These are phyloP conservation scores for Hymenochirus boettgeri DNA, from an alignment of 2,113 vertebrate species.

Conservation along the genomic window DNA sequence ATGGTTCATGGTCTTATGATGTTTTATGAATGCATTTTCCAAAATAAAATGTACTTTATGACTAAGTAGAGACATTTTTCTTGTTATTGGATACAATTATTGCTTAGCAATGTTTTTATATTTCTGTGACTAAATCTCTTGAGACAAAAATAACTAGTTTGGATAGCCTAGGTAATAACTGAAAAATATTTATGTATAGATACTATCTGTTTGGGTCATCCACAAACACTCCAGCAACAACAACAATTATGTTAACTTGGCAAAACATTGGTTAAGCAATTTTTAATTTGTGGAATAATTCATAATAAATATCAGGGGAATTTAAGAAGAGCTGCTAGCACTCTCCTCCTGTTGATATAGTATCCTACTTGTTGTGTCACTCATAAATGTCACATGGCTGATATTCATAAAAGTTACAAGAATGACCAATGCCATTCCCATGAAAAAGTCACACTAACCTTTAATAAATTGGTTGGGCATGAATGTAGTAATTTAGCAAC, in stretches of 20 bases:
- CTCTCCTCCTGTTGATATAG: too few relatives aligned
- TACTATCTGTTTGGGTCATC: not conserved
- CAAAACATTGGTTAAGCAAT: too few relatives aligned
- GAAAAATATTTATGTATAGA: not conserved
- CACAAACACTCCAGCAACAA: not conserved
- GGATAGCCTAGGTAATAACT: constrained; percentile 7
- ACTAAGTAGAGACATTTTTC: constrained; percentile 60
- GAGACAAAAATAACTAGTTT: constrained; percentile 1
- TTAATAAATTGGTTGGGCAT: too few relatives aligned
- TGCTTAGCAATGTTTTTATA: constrained; percentile 56
- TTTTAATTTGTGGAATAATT: too few relatives aligned
- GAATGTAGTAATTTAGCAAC: too few relatives aligned
- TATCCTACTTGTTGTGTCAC: too few relatives aligned
- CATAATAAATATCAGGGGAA: too few relatives aligned
- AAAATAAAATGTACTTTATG: constrained; percentile 70
- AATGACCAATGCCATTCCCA: too few relatives aligned
- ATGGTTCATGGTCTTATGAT: constrained; percentile 70
- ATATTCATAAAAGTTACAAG: too few relatives aligned
- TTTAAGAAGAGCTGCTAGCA: too few relatives aligned
- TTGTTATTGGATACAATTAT: constrained; percentile 60
- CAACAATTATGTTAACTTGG: not conserved
- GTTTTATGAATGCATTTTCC: constrained; percentile 75
- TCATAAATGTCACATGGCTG: too few relatives aligned
- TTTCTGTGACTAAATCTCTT: constrained; percentile 21
- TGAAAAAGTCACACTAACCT: too few relatives aligned